Evolutionary conservation across 1,140 invertebrate genomes (phyloP), one percentile per base, ranked within the genome.

Genomic region (Acromyrmex charruanus): DNA sequence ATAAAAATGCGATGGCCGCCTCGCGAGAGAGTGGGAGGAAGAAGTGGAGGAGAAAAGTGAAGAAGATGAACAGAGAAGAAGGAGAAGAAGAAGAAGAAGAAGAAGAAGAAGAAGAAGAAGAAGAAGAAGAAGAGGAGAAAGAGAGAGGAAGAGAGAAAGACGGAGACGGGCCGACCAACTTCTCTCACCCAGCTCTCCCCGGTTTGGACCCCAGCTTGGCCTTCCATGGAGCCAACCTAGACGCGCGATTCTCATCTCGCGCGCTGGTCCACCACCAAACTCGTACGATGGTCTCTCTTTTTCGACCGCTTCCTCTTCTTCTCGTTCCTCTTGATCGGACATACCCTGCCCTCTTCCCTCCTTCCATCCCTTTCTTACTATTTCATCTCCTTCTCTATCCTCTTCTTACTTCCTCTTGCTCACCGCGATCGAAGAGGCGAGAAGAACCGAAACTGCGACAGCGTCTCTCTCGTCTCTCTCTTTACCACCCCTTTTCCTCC

Each of bases 1-100:
- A 94, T 94, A 94, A 94, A 92, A 94, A 91, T 81, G 80, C 89
- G 72, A 90, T 82, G 21, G 86, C 12, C 44, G 71, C 25, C 66
- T 51, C n/a, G 55, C 53, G 74, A 75, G 44, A 66, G 63, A 66
- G 63, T 66, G 53, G 81, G 84, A 86, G 59, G 77, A 65, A 65
- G 61, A 74, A 74, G 28, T 28, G 80, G 71, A 87, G 84, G 79
- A 87, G 53, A 63, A 59, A 81, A 53, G 87, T 44, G 55, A 59
- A 51, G 85, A 65, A 61, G 75, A 79, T 6, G 63, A 66, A 39
- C 63, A 66, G 25, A 66, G 28, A 72, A 74, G 35, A 39, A 9
- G 35, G 7, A 77, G 72, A 51, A 72, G 72, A 53, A 75, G 68
- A 69, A 66, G 79, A 68, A 39, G 44, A 66, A 31, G 35, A 39